Base-by-base conservation (phyloP, 2,888 invertebrate species). In the Sinopyrophorus schimmeli region DNA sequence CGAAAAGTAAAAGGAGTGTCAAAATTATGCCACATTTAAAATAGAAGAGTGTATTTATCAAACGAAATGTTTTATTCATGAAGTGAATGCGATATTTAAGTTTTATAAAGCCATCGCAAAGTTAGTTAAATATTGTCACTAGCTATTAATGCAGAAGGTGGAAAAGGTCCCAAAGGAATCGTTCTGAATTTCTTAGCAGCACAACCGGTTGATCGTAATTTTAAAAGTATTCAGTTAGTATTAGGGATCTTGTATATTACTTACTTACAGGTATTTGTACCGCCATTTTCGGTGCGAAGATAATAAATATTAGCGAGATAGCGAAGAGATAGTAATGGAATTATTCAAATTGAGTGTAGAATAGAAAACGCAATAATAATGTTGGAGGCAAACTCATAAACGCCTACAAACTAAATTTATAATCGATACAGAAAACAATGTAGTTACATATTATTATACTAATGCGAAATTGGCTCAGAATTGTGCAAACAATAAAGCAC, bases 251-350 rank as follows among this genome's bases (percentile, higher is more conserved):
- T 32, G 18, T 10, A 20, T 20, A 20, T 32, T 32, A n/a, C 20
- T 20, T 20, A 11, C 12, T 32, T 32, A 20, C 10, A n/a, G n/a
- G n/a, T 32, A 12, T 20, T 32, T 32, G 32, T 20, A 20, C 32
- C 20, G 18, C 20, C 20, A 32, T 20, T 20, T 32, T 32, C n/a
- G n/a, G n/a, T n/a, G n/a, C n/a, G n/a, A n/a, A n/a, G n/a, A 16
- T 7, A 32, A 32, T 32, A 32, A 32, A 32, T 32, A 18, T 32
- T 7, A 9, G 20, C 12, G 12, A 32, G 32, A 32, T 32, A 32
- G 20, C 20, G 20, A 32, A 32, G 32, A 32, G 32, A 32, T 32
- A 32, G 32, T 32, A 32, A 32, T 32, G 32, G 20, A 32, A 32
- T 32, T 32, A 32, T 12, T 12, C 18, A 32, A 32, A 32, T 32